Evolutionary conservation across 2,888 invertebrate species (phyloP).

Genomic region (Notocelia uddmanniana): DNA sequence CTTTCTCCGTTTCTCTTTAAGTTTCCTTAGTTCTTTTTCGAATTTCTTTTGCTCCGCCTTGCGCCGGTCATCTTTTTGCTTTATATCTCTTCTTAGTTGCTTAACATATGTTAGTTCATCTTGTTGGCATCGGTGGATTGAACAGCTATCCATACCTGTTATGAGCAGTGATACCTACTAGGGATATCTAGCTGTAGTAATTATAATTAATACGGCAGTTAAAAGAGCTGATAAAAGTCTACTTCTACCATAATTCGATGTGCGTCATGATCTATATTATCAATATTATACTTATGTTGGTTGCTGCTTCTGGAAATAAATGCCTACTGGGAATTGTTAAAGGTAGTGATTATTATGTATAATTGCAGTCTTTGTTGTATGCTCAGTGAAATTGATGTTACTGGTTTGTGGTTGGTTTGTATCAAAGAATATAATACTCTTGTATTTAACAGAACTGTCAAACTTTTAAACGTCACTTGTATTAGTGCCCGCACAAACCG

Average conservation of each 20-base stretch:
- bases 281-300: not conserved
- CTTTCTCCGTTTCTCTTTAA: not conserved
- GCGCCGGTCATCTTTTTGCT: not conserved
- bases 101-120: slow-evolving; percentile 1
- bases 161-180: not conserved
- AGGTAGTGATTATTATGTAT: too few relatives aligned
- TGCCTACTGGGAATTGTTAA: too few relatives aligned
- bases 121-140: slow-evolving; percentile 5
- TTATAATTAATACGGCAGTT: too few relatives aligned
- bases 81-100: slow-evolving; percentile 10
- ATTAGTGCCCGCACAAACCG: too few relatives aligned
- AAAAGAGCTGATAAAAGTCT: not conserved
- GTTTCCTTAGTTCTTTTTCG: not conserved
- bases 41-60: not conserved
- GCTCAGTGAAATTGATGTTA: too few relatives aligned
- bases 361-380: too few relatives aligned
- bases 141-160: slow-evolving; percentile 6
- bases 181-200: too few relatives aligned
- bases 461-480: too few relatives aligned
- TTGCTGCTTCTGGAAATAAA: not conserved
- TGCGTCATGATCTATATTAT: not conserved
- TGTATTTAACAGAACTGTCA: too few relatives aligned
- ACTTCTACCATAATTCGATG: not conserved
- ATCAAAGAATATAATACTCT: too few relatives aligned
- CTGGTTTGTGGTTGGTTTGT: too few relatives aligned